Percentiles rank a stretch among this genome's conserved stretches.
phyloP scores from a whole-genome alignment of 2,888 invertebrate species.

The Melanotus villosus region DNA sequence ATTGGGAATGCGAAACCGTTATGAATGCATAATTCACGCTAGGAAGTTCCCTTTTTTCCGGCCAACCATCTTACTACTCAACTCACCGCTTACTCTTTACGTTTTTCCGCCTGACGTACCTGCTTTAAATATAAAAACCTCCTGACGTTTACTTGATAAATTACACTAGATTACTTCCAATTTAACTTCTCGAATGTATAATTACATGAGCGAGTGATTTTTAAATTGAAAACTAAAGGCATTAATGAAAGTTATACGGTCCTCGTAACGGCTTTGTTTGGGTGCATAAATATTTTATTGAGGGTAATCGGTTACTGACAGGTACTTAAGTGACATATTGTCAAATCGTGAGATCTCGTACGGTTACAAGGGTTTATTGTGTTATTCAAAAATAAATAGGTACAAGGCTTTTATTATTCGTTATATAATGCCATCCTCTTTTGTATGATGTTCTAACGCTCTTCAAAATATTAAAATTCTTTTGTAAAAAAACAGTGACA shows the following conservation, averaged over 20 bases:
- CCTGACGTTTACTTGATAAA: slow-evolving; percentile 44
- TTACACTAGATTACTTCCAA: slow-evolving; percentile 42
- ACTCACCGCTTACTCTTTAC: too few relatives aligned
- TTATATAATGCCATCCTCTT: neutral
- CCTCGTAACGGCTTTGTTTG: slow-evolving; percentile 46
- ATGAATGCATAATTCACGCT: slow-evolving; percentile 36
- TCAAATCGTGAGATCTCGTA: slow-evolving; percentile 42
- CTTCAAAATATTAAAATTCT: too few relatives aligned
- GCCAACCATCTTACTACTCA: too few relatives aligned
- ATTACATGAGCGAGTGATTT: slow-evolving; percentile 49
- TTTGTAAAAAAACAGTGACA: too few relatives aligned
- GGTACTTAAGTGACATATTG: slow-evolving; percentile 49
- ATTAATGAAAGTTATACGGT: slow-evolving; percentile 44
- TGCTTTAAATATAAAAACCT: slow-evolving; percentile 32
- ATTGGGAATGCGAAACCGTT: slow-evolving; percentile 33
- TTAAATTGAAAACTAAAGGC: slow-evolving; percentile 46
- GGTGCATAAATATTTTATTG: slow-evolving; percentile 46
- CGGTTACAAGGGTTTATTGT: slow-evolving; percentile 38
- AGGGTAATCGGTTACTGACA: slow-evolving; percentile 45
- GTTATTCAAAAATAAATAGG: slow-evolving; percentile 27
- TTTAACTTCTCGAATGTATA: slow-evolving; percentile 45
- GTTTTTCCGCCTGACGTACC: slow-evolving; percentile 26
- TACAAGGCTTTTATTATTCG: slow-evolving; percentile 2
- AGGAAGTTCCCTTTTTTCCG: neutral
- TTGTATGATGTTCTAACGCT: too few relatives aligned